Conservation (phyloP, 2,113 vertebrate genomes). For the Mugil cephalus region DNA sequence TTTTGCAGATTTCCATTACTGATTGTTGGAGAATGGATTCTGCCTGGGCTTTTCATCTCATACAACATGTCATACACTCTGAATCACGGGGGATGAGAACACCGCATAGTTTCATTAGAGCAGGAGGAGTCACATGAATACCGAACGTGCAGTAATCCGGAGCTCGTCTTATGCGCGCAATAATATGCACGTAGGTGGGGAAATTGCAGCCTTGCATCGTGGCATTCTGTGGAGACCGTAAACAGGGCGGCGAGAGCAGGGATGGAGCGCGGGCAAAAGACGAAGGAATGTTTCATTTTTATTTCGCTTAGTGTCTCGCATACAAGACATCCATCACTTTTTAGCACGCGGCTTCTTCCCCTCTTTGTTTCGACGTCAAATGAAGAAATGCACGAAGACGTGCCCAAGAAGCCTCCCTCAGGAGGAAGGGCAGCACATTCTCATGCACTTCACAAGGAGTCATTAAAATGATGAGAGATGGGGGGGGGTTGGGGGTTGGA, state of each 20-base stretch:
- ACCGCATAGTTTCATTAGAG: constrained; percentile 59
- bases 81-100: constrained; percentile 60
- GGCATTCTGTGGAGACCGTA: constrained; percentile 18
- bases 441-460: constrained; percentile 48
- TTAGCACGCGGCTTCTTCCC: constrained; percentile 20
- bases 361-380: constrained; percentile 43
- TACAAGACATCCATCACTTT: constrained; percentile 43
- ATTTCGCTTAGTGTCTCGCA: constrained; percentile 40
- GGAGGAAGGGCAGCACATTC: constrained; percentile 46
- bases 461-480: constrained; percentile 61
- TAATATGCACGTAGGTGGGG: constrained; percentile 67
- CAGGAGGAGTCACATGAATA: constrained; percentile 60
- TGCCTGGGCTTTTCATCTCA: constrained; percentile 62
- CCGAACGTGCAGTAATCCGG: constrained; percentile 56
- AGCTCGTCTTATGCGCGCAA: constrained; percentile 44
- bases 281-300: constrained; percentile 48
- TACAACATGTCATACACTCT: constrained; percentile 59
- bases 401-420: constrained; percentile 29
- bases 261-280: constrained; percentile 19
- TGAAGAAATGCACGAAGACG: constrained; percentile 64
- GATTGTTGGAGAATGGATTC: constrained; percentile 74
- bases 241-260: constrained; percentile 28
- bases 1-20: constrained; percentile 74
- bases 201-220: constrained; percentile 46
- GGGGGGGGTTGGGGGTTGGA: background rate